Evolutionary conservation across 64 coral and sea anemone genomes (phyloP).

Genomic region (Pocillopora verrucosa): DNA sequence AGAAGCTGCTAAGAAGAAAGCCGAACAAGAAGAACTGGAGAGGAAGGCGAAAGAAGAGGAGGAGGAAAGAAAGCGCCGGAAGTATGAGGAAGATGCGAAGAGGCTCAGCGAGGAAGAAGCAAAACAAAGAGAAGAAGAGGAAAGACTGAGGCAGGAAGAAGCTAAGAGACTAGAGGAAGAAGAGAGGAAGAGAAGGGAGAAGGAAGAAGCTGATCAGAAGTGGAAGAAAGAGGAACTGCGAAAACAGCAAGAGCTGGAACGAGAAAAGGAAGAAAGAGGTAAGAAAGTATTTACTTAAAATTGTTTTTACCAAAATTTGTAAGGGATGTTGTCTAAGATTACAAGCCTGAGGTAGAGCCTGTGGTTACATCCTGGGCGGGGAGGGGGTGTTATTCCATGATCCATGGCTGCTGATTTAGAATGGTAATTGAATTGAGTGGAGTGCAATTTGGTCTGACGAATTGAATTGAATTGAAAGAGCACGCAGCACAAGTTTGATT

Average conservation of each 20-base stretch:
- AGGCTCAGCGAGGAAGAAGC: conserved; percentile 62
- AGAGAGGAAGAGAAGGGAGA: conserved; percentile 65
- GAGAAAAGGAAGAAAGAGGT: conserved; percentile 90
- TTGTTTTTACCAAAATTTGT: no score
- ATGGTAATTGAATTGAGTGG: no score
- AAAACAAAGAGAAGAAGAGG: conserved; percentile 73
- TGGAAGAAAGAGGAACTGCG: conserved; percentile 98
- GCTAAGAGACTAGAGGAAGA: conserved; percentile 64
- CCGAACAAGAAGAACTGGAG: conserved; percentile 66
- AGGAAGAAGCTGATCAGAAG: conserved; percentile 86
- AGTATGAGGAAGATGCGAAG: conserved; percentile 60
- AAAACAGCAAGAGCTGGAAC: conserved; percentile 83
- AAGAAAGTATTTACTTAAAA: background rate
- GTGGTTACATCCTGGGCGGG: no score
- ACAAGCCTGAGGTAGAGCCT: no score
- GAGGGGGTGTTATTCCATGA: no score
- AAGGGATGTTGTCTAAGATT: no score
- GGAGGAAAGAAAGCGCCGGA: conserved; percentile 39
- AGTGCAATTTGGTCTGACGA: no score
- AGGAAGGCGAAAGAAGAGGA: conserved; percentile 41
- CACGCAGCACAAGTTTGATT: no score
- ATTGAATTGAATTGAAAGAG: no score
- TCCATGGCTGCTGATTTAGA: no score
- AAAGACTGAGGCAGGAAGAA: conserved; percentile 59
- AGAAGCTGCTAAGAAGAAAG: conserved; percentile 61